These are phyloP conservation scores for Gasteruption jaculator DNA, from an alignment of 2,888 invertebrate species.

Conservation along the genomic window DNA sequence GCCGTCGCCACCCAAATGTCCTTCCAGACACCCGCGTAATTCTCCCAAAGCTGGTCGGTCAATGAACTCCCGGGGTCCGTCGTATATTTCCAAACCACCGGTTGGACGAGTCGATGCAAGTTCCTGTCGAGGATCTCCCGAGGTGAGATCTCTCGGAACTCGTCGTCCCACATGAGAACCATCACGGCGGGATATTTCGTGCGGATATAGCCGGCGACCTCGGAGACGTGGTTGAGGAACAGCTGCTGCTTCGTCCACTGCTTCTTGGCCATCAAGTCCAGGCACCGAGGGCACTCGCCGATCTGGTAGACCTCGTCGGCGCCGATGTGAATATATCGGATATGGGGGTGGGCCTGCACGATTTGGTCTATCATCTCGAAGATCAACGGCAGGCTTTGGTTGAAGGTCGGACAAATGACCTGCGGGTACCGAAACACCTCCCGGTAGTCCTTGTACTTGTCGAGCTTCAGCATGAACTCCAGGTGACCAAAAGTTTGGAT, in stretches of 20 bases:
- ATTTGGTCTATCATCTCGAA: constrained; percentile 71
- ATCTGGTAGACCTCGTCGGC: constrained; percentile 78
- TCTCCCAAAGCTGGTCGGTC: constrained; percentile 56
- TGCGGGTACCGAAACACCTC: constrained; percentile 61
- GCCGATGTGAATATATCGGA: constrained; percentile 67
- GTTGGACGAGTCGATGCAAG: constrained; percentile 57
- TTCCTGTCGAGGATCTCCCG: constrained; percentile 51
- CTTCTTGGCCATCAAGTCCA: constrained; percentile 45
- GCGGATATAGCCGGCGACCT: constrained; percentile 54
- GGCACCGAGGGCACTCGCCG: constrained; percentile 61
- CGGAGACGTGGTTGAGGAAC: constrained; percentile 62
- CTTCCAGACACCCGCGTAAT: constrained; percentile 60
- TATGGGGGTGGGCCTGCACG: constrained; percentile 55
- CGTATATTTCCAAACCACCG: constrained; percentile 70
- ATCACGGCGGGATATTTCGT: constrained; percentile 54
- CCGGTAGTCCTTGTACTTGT: constrained; percentile 63
- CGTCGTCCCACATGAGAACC: constrained; percentile 79
- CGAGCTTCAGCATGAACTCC: constrained; percentile 73
- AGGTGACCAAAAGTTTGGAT: constrained; percentile 85
- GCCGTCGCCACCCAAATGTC: constrained; percentile 79
- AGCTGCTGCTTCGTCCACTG: constrained; percentile 56
- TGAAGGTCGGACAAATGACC: constrained; percentile 68
- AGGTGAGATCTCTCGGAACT: constrained; percentile 61
- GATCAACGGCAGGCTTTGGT: constrained; percentile 58
- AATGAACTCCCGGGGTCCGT: constrained; percentile 48